Evolutionary conservation across 2,888 invertebrate species (phyloP).

Genomic region (Caenorhabditis sp.): DNA sequence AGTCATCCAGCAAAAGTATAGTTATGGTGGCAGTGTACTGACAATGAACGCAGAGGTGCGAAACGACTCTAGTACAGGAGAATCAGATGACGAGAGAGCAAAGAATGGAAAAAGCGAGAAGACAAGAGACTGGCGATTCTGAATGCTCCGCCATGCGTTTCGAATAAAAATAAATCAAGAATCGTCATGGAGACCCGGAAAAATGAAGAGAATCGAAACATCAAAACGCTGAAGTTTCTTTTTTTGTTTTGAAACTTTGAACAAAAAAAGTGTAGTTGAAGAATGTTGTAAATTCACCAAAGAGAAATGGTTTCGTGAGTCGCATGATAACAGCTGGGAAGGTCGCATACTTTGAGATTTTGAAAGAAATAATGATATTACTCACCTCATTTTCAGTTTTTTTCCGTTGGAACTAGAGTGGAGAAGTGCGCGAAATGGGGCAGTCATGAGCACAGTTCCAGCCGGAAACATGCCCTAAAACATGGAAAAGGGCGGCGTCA

Average conservation of each 20-base stretch:
- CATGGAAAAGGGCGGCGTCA: too few relatives aligned
- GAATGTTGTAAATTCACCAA: too few relatives aligned
- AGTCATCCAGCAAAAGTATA: background rate
- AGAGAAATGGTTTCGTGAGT: background rate
- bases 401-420: background rate
- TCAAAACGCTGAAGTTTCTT: background rate
- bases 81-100: too few relatives aligned
- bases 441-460: background rate
- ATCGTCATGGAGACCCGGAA: slow-evolving; percentile 31
- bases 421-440: background rate
- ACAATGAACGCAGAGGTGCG: background rate
- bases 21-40: background rate
- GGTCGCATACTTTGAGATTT: background rate
- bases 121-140: too few relatives aligned
- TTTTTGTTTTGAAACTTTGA: background rate
- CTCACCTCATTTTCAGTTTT: background rate
- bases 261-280: too few relatives aligned
- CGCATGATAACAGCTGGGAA: background rate
- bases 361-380: background rate
- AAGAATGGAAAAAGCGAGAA: background rate
- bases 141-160: too few relatives aligned
- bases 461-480: too few relatives aligned
- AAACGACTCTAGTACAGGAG: background rate
- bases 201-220: background rate
- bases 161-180: background rate